Conservation (phyloP, 2,113 vertebrate species). For the human (Homo sapiens) region DNA sequence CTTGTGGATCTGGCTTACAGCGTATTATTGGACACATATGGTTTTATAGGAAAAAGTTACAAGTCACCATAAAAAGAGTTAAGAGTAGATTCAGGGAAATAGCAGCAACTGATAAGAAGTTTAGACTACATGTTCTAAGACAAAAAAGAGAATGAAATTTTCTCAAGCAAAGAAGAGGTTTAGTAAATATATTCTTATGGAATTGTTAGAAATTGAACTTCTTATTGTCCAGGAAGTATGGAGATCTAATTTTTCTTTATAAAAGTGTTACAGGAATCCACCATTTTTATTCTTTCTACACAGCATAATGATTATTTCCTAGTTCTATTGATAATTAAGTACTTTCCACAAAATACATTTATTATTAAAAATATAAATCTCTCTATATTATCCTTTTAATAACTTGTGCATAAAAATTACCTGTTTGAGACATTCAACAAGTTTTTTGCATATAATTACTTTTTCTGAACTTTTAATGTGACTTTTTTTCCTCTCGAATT, state of each 20-base stretch:
- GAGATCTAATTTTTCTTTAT: neutral
- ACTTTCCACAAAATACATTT: neutral
- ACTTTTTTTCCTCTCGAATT: neutral
- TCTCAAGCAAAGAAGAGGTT: neutral
- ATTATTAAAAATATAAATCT: neutral
- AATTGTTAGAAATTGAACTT: neutral
- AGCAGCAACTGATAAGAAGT: neutral
- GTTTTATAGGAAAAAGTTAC: neutral
- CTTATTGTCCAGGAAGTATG: neutral
- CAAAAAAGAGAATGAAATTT: neutral
- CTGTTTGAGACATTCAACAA: neutral
- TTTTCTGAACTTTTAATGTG: neutral
- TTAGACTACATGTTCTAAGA: neutral
- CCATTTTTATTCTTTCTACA: neutral
- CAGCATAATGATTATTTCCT: neutral
- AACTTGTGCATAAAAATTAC: neutral
- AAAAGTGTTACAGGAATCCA: neutral
- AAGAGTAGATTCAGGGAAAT: neutral
- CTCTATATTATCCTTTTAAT: neutral
- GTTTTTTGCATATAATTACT: neutral
- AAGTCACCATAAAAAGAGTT: neutral
- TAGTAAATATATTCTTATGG: neutral
- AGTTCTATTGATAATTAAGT: neutral
- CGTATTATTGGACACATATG: neutral
- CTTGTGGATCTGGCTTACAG: neutral